Conservation (phyloP, 1,140 invertebrate species). For the Drosophila mayri region DNA sequence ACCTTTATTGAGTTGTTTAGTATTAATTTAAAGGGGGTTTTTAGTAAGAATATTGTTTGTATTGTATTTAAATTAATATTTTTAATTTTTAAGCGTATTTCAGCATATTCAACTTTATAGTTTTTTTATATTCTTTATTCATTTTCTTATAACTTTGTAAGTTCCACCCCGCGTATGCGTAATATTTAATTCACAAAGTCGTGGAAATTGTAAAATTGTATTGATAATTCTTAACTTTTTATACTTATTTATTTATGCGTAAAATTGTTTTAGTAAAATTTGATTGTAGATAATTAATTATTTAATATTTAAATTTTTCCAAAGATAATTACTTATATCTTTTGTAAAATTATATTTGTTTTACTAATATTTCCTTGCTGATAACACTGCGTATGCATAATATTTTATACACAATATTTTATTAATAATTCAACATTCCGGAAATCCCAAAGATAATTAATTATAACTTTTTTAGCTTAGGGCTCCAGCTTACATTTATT, state of each 20-base stretch:
- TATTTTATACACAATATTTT: neutral
- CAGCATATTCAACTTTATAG: neutral
- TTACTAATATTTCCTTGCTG: neutral
- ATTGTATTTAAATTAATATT: too few species aligned
- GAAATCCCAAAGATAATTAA: neutral
- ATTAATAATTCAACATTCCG: neutral
- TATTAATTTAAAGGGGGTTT: neutral
- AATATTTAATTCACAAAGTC: neutral
- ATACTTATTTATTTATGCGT: neutral
- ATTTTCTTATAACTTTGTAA: neutral
- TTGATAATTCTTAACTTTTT: too few species aligned
- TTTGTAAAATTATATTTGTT: too few species aligned
- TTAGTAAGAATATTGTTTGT: neutral
- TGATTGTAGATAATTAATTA: too few species aligned
- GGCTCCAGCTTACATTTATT: neutral
- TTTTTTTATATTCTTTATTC: neutral
- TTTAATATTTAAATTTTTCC: too few species aligned
- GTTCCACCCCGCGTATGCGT: constrained; percentile 7
- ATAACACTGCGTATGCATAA: neutral
- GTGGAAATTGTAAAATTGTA: neutral
- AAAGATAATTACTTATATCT: too few species aligned
- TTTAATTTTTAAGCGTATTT: neutral
- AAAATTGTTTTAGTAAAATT: too few species aligned
- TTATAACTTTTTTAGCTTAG: neutral
- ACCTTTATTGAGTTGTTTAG: neutral